Conservation (phyloP, 1,140 invertebrate species). For the Aphis gossypii region DNA sequence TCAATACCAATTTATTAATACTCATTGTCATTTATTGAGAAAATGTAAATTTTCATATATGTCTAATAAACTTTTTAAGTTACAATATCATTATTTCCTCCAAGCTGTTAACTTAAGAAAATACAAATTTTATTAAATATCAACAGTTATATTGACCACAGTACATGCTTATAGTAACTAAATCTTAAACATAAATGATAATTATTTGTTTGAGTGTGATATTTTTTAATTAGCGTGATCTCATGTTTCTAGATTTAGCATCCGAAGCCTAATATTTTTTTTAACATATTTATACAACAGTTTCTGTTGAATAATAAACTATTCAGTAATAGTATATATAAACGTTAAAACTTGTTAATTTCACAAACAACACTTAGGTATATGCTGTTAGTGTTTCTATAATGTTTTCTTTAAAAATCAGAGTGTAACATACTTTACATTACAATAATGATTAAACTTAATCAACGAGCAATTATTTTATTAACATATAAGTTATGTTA, state of each 20-base stretch:
- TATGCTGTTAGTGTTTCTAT: neutral
- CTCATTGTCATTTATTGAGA: too few species aligned
- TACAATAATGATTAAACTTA: neutral
- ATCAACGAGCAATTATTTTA: neutral
- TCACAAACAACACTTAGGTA: neutral
- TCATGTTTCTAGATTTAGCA: neutral
- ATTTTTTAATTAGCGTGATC: too few species aligned
- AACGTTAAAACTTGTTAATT: neutral
- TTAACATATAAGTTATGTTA: neutral
- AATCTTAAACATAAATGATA: neutral
- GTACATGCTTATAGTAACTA: neutral
- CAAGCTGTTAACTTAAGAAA: neutral
- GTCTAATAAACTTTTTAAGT: neutral
- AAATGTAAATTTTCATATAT: neutral
- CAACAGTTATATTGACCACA: neutral
- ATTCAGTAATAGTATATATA: neutral
- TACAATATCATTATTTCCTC: neutral
- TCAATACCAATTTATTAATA: too few species aligned
- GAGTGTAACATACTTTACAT: neutral
- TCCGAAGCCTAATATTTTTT: neutral
- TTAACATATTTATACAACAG: neutral
- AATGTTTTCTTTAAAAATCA: neutral
- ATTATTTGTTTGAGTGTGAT: neutral
- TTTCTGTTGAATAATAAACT: neutral
- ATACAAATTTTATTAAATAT: too few species aligned